A percentile compares a stretch with the other conserved stretches of the same genome.
Conservation (phyloP, 2,797 vertebrate genomes). For the Limnodromus scolopaceus region DNA sequence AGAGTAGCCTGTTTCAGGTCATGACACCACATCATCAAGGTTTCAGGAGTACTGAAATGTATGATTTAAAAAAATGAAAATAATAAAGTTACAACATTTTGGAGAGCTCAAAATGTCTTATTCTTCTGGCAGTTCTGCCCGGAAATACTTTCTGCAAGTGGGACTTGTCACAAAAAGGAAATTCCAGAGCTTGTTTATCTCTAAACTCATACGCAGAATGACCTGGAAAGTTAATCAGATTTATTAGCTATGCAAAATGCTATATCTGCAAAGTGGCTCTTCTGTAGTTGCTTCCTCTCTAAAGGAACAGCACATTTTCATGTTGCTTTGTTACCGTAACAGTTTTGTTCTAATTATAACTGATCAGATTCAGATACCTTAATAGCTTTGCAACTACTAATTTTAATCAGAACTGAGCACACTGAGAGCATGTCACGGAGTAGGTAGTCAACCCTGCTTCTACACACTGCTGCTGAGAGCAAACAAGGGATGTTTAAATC, state of each 20-base stretch:
- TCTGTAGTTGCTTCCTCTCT: background rate
- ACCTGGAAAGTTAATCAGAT: slow-evolving; percentile 9
- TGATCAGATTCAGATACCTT: background rate
- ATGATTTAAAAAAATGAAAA: background rate
- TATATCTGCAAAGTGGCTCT: background rate
- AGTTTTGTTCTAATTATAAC: slow-evolving; percentile 35
- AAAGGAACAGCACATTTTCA: background rate
- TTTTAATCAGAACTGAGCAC: background rate
- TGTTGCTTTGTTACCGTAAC: background rate
- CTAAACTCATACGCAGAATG: background rate
- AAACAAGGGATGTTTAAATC: background rate
- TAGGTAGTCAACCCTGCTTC: background rate
- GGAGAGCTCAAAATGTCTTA: background rate
- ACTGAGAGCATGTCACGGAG: background rate
- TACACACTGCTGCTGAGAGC: background rate
- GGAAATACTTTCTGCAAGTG: background rate
- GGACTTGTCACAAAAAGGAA: background rate
- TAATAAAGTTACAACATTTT: background rate
- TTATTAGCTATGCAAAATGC: background rate
- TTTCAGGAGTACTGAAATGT: background rate
- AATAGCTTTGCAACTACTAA: slow-evolving; percentile 3
- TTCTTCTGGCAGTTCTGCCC: background rate
- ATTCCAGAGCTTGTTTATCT: background rate
- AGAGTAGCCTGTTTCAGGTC: background rate
- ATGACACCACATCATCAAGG: background rate